Percentiles rank a stretch among this genome's conserved stretches.
These are phyloP conservation scores for Ennomos fuscantarius DNA, from an alignment of 2,888 invertebrate species.

Conservation along the genomic window DNA sequence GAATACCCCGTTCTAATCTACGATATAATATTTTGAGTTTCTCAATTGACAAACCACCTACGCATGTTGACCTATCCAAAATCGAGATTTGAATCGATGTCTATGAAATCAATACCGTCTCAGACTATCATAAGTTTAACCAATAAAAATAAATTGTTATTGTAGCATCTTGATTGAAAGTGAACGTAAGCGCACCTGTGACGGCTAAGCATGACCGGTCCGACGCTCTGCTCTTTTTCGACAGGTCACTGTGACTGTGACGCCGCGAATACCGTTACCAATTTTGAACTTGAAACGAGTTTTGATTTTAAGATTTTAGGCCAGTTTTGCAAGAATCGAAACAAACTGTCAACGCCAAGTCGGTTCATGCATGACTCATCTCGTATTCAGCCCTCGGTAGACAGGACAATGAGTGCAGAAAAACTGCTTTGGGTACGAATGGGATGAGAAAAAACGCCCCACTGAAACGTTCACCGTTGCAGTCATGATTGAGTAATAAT, in stretches of 20 bases:
- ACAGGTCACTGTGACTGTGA: conserved; percentile 71
- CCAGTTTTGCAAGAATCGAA: conserved; percentile 30
- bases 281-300: conserved; percentile 47
- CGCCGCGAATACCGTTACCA: conserved; percentile 64
- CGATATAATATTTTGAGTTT: conserved; percentile 13
- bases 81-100: conserved; percentile 10
- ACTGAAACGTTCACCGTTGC: conserved; percentile 72
- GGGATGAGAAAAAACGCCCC: conserved; percentile 59
- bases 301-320: conserved; percentile 41
- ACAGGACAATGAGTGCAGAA: conserved; percentile 70
- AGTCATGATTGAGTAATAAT: conserved; percentile 80
- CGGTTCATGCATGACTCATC: conserved; percentile 31
- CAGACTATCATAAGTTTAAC: conserved; percentile 42
- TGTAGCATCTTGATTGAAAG: conserved; percentile 71
- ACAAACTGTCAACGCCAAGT: conserved; percentile 38
- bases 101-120: conserved; percentile 11
- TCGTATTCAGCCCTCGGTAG: conserved; percentile 36
- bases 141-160: conserved; percentile 63
- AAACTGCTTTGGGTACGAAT: conserved; percentile 56
- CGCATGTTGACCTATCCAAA: not conserved
- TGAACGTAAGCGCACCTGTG: conserved; percentile 79
- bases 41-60: conserved; percentile 15
- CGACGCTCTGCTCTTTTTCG: conserved; percentile 61
- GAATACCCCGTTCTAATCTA: conserved; percentile 15
- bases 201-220: conserved; percentile 66